Base-by-base conservation (phyloP, 2,888 invertebrate genomes). In the Drosophila trichaetosa region DNA sequence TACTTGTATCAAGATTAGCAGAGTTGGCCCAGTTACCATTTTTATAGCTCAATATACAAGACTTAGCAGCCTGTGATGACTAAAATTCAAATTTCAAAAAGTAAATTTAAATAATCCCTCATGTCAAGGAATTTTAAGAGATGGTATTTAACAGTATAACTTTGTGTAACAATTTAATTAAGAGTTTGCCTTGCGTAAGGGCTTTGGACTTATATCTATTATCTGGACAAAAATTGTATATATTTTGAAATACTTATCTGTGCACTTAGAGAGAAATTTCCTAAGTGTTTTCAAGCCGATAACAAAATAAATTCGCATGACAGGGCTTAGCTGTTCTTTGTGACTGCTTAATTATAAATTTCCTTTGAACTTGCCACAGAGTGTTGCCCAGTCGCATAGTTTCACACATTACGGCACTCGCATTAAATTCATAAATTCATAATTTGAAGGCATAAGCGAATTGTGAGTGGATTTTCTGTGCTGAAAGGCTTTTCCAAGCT, bases 391-490 rank as follows among this genome's bases (percentile, higher is more conserved):
- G 64, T 46, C 40, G 6, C 53, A 13, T 40, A 48, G 33, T 27
- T 29, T 29, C 18, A 1, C 10, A 4, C 42, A 3, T 21, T n/a
- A 3, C 27, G 27, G 7, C 5, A 18, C 7, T 21, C 46, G 33
- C 52, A 66, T 76, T 68, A 58, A 40, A 68, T 59, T 60, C 49
- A 64, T 68, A 68, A 68, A 66, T 66, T 66, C 59, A 73, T 61
- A 66, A 65, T 67, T 64, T 61, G 46, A 21, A 21, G 46, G 31
- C 58, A 60, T 69, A 54, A 33, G 46, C 53, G 58, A 62, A 53
- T 38, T 67, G 53, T 54, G 52, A 76, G 57, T 70, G 64, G 49
- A 34, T 69, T 66, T 53, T 27, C 38, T n/a, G 49, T 34, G 27
- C 27, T 49, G 29, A 56, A 70, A 38, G 68, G 52, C 24, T 54